phyloP scores from a whole-genome alignment of 2,113 vertebrate species.

The Triplophysa rosa region DNA sequence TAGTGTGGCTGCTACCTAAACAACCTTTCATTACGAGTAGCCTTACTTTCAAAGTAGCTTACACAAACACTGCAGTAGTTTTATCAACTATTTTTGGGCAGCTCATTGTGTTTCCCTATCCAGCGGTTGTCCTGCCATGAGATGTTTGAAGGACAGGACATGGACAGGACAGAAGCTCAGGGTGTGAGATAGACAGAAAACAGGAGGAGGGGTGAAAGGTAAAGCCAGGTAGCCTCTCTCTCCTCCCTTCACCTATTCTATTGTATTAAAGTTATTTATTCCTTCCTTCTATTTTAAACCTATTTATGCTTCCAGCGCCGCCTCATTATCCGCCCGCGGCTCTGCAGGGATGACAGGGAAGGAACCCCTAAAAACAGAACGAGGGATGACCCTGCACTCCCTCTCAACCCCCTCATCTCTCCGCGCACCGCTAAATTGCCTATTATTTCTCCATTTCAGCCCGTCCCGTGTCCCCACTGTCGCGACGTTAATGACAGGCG shows the following conservation, averaged over 20 bases:
- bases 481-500: conserved; percentile 49
- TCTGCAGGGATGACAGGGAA: conserved; percentile 45
- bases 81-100: not conserved
- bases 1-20: no score
- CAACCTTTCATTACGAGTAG: no score
- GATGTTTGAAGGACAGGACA: not conserved
- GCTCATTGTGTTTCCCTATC: not conserved
- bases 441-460: conserved; percentile 59
- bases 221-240: conserved; percentile 48
- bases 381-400: conserved; percentile 51
- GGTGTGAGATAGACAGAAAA: conserved; percentile 51
- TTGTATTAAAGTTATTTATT: conserved; percentile 56
- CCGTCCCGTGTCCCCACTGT: conserved; percentile 23
- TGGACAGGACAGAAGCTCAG: not conserved
- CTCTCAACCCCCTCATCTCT: conserved; percentile 31
- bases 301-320: conserved; percentile 49
- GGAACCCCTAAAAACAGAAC: conserved; percentile 41
- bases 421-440: conserved; percentile 58
- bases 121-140: not conserved
- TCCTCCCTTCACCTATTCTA: conserved; percentile 13
- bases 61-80: not conserved
- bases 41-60: no score
- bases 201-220: conserved; percentile 63
- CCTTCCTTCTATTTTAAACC: conserved; percentile 53
- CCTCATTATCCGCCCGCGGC: conserved; percentile 54